These are phyloP conservation scores for Acipenser oxyrinchus DNA, from an alignment of 2,797 vertebrate species.

Conservation along the genomic window DNA sequence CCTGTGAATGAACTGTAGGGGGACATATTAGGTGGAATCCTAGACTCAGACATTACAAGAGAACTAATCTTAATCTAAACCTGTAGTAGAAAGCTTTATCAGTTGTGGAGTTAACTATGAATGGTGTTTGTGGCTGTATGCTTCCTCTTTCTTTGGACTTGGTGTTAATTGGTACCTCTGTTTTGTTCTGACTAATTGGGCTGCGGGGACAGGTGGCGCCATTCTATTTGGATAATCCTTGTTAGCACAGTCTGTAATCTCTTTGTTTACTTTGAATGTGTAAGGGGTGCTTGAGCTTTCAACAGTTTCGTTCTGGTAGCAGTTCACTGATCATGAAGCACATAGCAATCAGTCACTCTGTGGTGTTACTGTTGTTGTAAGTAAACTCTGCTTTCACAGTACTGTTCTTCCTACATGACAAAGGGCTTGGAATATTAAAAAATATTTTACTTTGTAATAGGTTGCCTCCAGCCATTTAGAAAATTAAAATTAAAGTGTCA, in stretches of 20 bases:
- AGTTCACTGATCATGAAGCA: conserved; percentile 43
- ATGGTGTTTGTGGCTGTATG: conserved; percentile 45
- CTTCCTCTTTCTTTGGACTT: conserved; percentile 34
- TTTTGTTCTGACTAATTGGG: conserved; percentile 68
- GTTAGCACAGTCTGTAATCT: conserved; percentile 68
- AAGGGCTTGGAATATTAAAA: no score
- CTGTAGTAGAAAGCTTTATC: no score
- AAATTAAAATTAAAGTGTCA: no score
- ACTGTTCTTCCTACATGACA: no score
- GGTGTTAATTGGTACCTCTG: conserved; percentile 65
- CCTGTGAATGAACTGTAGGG: no score
- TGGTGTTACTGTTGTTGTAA: conserved; percentile 31
- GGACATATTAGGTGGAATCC: no score
- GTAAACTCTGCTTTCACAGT: conserved; percentile 2
- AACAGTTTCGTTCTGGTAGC: conserved; percentile 45
- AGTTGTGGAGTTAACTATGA: neutral
- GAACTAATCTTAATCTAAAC: no score
- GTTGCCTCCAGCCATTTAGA: no score
- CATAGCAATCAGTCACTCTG: conserved; percentile 25
- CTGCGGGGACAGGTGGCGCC: conserved; percentile 70
- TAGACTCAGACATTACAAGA: no score
- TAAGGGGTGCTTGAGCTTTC: conserved; percentile 69
- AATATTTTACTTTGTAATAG: no score
- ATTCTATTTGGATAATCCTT: conserved; percentile 72
- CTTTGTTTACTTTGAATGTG: conserved; percentile 76